Percentiles rank a stretch among this genome's conserved stretches.
These are phyloP conservation scores for Papilio machaon DNA, from an alignment of 1,140 invertebrate species.

Conservation along the genomic window DNA sequence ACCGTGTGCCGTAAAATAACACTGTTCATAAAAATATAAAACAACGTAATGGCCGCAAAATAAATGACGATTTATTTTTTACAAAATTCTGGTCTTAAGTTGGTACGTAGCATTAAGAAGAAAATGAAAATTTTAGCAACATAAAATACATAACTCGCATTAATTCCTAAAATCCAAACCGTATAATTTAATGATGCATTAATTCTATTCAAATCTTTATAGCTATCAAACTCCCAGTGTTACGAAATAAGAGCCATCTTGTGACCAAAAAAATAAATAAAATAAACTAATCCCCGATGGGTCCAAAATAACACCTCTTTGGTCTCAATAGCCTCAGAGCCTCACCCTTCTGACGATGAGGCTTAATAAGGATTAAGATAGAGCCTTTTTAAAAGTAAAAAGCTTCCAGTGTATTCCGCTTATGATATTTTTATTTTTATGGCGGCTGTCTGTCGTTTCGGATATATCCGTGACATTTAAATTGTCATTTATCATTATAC, in stretches of 20 bases:
- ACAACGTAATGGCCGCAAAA: too few species aligned
- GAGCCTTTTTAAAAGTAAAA: slow-evolving; percentile 75
- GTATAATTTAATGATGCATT: slow-evolving; percentile 5
- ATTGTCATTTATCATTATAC: slow-evolving; percentile 33
- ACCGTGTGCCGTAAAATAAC: too few species aligned
- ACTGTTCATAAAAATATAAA: too few species aligned
- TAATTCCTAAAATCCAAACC: background rate
- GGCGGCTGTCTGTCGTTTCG: slow-evolving; percentile 51
- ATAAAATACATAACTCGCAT: background rate
- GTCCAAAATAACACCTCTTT: slow-evolving; percentile 74
- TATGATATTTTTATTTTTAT: slow-evolving; percentile 67
- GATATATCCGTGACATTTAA: slow-evolving; percentile 39
- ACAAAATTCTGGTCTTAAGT: background rate
- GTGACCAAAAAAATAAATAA: slow-evolving; percentile 54
- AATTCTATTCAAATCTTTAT: slow-evolving; percentile 57
- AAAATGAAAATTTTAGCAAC: background rate
- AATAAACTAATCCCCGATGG: slow-evolving; percentile 71
- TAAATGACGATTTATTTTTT: too few species aligned
- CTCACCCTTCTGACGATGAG: slow-evolving; percentile 65
- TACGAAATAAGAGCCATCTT: slow-evolving; percentile 62
- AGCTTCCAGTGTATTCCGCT: slow-evolving; percentile 74
- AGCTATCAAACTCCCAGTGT: slow-evolving; percentile 57
- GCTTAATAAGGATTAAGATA: slow-evolving; percentile 81
- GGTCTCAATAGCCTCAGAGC: slow-evolving; percentile 61
- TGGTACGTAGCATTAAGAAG: background rate